phyloP scores from a whole-genome alignment of 2,888 invertebrate genomes.

The Cosmopolites sordidus region DNA sequence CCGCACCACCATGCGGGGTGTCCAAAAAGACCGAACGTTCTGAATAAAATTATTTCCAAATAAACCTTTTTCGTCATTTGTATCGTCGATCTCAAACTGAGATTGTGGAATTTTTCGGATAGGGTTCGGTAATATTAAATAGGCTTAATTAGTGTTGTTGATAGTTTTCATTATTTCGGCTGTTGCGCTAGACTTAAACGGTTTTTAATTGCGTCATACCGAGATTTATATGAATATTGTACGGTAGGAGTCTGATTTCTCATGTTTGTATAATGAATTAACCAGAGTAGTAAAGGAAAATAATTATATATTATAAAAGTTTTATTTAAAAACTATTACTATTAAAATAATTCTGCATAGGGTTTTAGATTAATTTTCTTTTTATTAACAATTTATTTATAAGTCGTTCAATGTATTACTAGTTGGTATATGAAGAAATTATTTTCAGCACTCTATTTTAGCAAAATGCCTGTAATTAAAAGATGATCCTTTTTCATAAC shows the following conservation, averaged over 20 bases:
- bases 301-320: too few species aligned
- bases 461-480: too few species aligned
- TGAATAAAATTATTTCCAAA: conserved; percentile 23
- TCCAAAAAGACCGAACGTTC: conserved; percentile 10
- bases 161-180: conserved; percentile 20
- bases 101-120: conserved; percentile 10
- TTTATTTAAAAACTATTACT: too few species aligned
- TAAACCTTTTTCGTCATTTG: conserved; percentile 17
- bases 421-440: too few species aligned
- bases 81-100: conserved; percentile 21
- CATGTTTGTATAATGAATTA: conserved; percentile 12
- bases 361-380: too few species aligned
- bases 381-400: too few species aligned
- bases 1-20: conserved; percentile 22
- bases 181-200: conserved; percentile 1
- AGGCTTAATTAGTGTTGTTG: conserved; percentile 17
- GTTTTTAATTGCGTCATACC: conserved; percentile 13
- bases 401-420: too few species aligned
- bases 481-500: too few species aligned
- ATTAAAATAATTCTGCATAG: too few species aligned
- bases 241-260: neutral
- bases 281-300: too few species aligned
- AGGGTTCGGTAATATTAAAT: conserved; percentile 19
- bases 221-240: conserved; percentile 4
- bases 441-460: too few species aligned